Evolutionary conservation across 1,140 invertebrate species (phyloP).

Genomic region (Tetragonula clypearis): DNA sequence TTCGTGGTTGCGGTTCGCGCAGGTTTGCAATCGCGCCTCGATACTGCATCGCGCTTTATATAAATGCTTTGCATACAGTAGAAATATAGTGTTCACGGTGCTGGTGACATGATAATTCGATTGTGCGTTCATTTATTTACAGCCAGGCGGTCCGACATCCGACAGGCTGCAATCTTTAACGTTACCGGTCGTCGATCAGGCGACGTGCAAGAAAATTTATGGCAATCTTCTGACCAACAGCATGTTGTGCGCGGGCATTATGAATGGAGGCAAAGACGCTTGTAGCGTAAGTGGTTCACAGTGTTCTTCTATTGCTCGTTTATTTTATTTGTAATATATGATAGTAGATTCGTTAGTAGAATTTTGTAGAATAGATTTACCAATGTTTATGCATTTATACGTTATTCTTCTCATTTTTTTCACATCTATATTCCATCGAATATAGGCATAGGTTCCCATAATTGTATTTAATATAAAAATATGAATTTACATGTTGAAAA

Average conservation of each 20-base stretch:
- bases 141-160: conserved; percentile 29
- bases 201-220: conserved; percentile 36
- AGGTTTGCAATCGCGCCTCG: background rate
- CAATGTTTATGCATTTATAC: too few species aligned
- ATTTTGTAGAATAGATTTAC: too few species aligned
- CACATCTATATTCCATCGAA: too few species aligned
- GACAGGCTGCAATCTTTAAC: conserved; percentile 8
- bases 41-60: conserved; percentile 32
- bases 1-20: background rate
- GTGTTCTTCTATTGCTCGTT: background rate
- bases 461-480: too few species aligned
- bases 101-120: background rate
- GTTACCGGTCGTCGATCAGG: conserved; percentile 43
- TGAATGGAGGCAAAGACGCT: conserved; percentile 65
- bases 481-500: too few species aligned
- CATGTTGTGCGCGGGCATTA: conserved; percentile 76
- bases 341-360: too few species aligned
- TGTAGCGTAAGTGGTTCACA: conserved; percentile 61
- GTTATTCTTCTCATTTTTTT: too few species aligned
- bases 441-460: too few species aligned
- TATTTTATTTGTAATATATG: background rate
- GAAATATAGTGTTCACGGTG: background rate
- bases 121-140: conserved; percentile 5
- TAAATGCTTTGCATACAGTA: background rate
- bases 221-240: conserved; percentile 47